Evolutionary conservation across 1,140 invertebrate species (phyloP), one percentile per base, ranked within the genome.

Genomic region (Hormaphis cornu): DNA sequence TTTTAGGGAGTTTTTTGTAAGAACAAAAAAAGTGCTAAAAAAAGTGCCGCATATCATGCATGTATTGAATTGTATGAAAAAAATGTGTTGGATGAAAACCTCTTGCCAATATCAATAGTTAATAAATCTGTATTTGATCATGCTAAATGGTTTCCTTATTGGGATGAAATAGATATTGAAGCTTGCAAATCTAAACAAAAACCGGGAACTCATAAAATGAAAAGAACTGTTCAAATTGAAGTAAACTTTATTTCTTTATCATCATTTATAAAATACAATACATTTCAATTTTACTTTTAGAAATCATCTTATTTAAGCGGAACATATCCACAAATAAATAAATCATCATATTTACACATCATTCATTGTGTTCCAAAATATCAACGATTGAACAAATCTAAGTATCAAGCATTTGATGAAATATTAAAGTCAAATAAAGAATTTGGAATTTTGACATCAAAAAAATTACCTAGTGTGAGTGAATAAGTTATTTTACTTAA

Each of bases 81-180:
- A 16, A 86, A 86, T 1, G 94, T 97, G 81, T 78, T 99, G 1
- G 83, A 86, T 78, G 81, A 96, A 74, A 75, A 85, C 75, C 79
- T 98, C 40, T 76, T 89, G 48, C 92, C 91, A 4, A 78, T 85
- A 40, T 37, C 84, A 76, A 86, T 14, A 46, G 16, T 5, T 37
- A 46, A 18, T 48, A 63, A 22, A 50, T 20, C 14, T 8, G 7
- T 70, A 37, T 30, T 73, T 50, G 66, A 78, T 33, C 74, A 80
- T 66, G 35, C 75, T 4, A 71, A 78, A 6, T 72, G 79, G 71
- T 75, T 84, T 12, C 77, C 77, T 18, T 77, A 85, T 73, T 86
- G 83, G 82, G 76, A 79, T 6, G 72, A 78, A 24, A 71, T 77
- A 22, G 78, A 83, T 53, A 71, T 77, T 22, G 69, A 77, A 4